Base-by-base conservation (phyloP, 1,140 invertebrate species). In the Eumaeus atala region DNA sequence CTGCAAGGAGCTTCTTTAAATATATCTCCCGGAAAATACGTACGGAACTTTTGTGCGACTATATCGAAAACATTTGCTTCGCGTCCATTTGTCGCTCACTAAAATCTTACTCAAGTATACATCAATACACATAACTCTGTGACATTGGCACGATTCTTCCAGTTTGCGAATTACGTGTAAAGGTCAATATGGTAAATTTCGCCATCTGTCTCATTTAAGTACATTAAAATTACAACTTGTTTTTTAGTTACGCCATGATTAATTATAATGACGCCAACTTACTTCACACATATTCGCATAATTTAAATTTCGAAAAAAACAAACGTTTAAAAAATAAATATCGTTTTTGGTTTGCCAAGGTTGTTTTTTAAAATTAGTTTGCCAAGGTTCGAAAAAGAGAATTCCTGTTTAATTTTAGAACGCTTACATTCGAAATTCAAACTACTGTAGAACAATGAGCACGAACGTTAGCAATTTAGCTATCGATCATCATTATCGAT, bases 401-500 rank as follows among this genome's bases (percentile, higher is more conserved):
- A 28, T 28, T 3, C 2, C 21, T 28, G 21, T 28, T 28, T 28
- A 28, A 28, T 28, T 28, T 44, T 44, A 17, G 40, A 44, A 44
- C 40, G 17, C 16, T 16, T 14, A 44, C 40, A 14, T 14, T 44
- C 17, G 21, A 28, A 28, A 28, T 28, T 44, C 16, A 44, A 17
- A 44, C 40, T 17, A 44, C 40, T 44, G 40, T 16, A 9, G 14
- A 44, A 44, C 40, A 16, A 44, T 18, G 40, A 44, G 40, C 40
- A 44, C 40, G 40, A 44, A 44, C 17, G 6, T 28, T 28, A 28
- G 40, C 40, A 44, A 44, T 44, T 44, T 44, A 16, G 40, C 40
- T 14, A 44, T 44, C 40, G 40, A 44, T 44, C 40, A 44, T 44
- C 40, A 44, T 44, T 44, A 44, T 10, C 40, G 40, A 44, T 17